Evolutionary conservation across 2,888 invertebrate species (phyloP), one percentile per base, ranked within the genome.

Genomic region (Cephus pulcher): DNA sequence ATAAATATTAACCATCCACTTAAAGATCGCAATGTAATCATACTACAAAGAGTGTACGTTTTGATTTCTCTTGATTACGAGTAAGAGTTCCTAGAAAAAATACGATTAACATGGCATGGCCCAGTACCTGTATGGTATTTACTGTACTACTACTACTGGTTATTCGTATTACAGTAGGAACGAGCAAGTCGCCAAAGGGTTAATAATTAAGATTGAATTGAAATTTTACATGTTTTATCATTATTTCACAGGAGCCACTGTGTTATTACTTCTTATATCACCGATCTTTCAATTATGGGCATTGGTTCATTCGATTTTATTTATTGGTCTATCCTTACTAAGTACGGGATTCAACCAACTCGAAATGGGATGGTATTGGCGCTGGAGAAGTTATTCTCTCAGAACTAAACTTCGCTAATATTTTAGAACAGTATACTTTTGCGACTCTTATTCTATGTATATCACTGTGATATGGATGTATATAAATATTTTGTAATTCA

Each of bases 311-410:
- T 82, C 89, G 12, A 76, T 83, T 6, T 83, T 90, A 33, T 91
- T 91, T 81, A 76, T 91, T 71, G 84, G 82, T 32, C 75, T 91
- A 70, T 91, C 91, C 4, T 74, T 90, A 12, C 87, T 88, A 79
- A 90, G 83, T 73, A 86, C 86, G 40, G 89, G 90, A 69, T 91
- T 91, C 80, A 89, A 86, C 84, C 89, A 91, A 78, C 80, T 91
- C 37, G 91, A 91, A 83, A 90, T 90, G 78, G 86, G 85, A 73
- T 91, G 91, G 89, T 91, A 89, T 78, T 88, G 88, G 87, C 88
- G 86, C 37, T 90, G 90, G 91, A 86, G 76, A 74, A 81, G 74
- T 79, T 80, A 82, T 69, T 73, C 74, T n/a, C 56, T 80, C 30
- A 79, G 78, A 76, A 81, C 80, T 40, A 82, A 82, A 74, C 82